Evolutionary conservation across 2,113 vertebrate genomes (phyloP).

Genomic region (Cricetomys ansorgei): DNA sequence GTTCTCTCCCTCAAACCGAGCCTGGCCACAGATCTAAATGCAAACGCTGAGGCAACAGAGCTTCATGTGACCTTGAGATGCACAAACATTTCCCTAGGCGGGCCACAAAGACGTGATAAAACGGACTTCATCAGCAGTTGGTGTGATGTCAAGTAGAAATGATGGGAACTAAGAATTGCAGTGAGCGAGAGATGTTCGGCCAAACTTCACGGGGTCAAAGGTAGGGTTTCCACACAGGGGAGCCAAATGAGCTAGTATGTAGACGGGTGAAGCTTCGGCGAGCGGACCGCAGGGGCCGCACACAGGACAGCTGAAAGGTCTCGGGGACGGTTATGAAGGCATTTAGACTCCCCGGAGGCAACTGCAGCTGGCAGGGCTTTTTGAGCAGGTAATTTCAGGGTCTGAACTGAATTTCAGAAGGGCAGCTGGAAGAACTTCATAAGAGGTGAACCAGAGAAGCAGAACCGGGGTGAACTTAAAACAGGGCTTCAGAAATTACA

Average conservation of each 20-base stretch:
- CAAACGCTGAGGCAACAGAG: neutral
- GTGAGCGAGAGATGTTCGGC: neutral
- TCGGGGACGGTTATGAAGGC: neutral
- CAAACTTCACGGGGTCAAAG: neutral
- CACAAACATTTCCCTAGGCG: neutral
- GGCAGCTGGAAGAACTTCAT: neutral
- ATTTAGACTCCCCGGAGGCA: neutral
- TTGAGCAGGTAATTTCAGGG: neutral
- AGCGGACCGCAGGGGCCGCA: neutral
- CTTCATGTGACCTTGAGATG: neutral
- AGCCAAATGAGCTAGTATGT: neutral
- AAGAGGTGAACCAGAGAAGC: neutral
- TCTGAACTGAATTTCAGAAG: constrained; percentile 12
- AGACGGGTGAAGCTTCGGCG: neutral
- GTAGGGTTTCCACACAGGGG: neutral
- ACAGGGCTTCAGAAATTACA: constrained; percentile 26
- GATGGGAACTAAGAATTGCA: neutral
- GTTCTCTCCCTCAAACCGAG: neutral
- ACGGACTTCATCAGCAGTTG: neutral
- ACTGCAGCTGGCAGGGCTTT: neutral
- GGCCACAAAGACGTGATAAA: neutral
- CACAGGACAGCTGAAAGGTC: neutral
- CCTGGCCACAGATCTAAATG: neutral
- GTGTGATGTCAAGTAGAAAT: neutral
- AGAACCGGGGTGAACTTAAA: neutral